Evolutionary conservation across 2,888 invertebrate genomes (phyloP).

Genomic region (Cancer borealis): DNA sequence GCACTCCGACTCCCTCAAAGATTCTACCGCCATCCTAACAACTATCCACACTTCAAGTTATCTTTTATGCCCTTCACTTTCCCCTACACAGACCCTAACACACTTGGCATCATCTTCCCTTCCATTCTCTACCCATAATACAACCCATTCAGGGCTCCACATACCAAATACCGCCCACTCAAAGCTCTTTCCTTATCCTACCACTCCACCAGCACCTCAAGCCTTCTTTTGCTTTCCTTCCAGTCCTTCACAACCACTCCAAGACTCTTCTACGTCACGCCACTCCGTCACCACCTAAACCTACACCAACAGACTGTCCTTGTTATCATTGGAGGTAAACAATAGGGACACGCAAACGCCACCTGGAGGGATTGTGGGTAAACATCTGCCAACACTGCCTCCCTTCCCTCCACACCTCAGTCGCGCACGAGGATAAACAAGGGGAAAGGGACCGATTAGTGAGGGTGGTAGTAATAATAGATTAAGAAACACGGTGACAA

Average conservation of each 20-base stretch:
- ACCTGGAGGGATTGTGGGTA: conserved; percentile 8
- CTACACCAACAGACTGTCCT: background rate
- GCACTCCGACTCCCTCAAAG: no score
- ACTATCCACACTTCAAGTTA: background rate
- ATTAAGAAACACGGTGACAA: background rate
- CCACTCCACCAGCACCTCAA: background rate
- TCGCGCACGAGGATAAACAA: background rate
- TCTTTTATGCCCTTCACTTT: background rate
- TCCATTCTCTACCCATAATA: background rate
- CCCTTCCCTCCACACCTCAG: background rate
- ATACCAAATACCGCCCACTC: background rate
- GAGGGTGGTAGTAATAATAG: background rate
- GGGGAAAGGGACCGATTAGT: background rate
- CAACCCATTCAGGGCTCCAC: background rate
- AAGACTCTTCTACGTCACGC: background rate
- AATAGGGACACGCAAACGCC: background rate
- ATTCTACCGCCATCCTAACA: no score
- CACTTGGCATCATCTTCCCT: background rate
- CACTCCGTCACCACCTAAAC: background rate
- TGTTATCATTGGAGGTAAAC: conserved; percentile 9
- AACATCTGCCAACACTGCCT: background rate
- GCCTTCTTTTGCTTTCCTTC: background rate
- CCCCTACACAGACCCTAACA: background rate
- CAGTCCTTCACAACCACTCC: background rate
- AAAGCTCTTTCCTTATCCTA: background rate